Conservation (phyloP, 1,140 invertebrate genomes). For the Ylistrum balloti region DNA sequence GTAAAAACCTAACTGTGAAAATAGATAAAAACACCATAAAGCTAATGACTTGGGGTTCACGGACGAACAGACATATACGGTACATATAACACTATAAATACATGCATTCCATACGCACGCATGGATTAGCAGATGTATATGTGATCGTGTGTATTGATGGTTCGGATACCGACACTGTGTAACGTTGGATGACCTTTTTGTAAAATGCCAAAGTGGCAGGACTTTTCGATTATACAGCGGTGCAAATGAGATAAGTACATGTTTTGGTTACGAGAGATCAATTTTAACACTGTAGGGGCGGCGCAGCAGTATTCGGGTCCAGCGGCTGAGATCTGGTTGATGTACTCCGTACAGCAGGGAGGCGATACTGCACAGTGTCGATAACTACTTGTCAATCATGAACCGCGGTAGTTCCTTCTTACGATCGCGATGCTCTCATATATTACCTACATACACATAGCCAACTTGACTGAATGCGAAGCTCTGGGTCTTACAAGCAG, state of each 20-base stretch:
- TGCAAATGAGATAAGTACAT: slow-evolving; percentile 39
- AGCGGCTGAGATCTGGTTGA: neutral
- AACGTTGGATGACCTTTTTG: slow-evolving; percentile 17
- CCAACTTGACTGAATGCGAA: too few species aligned
- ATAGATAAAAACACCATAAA: too few species aligned
- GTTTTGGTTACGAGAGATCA: slow-evolving; percentile 37
- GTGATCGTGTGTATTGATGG: neutral
- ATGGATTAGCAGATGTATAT: neutral
- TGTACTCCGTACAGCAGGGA: neutral
- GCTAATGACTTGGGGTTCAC: too few species aligned
- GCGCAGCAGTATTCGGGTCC: neutral
- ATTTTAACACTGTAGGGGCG: slow-evolving; percentile 36
- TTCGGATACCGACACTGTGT: neutral
- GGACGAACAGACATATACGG: too few species aligned
- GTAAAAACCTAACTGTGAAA: too few species aligned
- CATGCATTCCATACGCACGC: neutral
- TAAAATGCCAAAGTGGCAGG: slow-evolving; percentile 22
- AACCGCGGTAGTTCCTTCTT: neutral
- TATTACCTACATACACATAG: neutral
- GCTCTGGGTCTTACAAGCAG: neutral
- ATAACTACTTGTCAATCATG: slow-evolving; percentile 31
- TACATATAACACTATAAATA: too few species aligned
- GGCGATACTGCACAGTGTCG: neutral
- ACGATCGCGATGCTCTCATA: neutral
- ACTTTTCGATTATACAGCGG: slow-evolving; percentile 33